Base-by-base conservation (phyloP, 1,140 invertebrate species). In the Sinella curviseta region DNA sequence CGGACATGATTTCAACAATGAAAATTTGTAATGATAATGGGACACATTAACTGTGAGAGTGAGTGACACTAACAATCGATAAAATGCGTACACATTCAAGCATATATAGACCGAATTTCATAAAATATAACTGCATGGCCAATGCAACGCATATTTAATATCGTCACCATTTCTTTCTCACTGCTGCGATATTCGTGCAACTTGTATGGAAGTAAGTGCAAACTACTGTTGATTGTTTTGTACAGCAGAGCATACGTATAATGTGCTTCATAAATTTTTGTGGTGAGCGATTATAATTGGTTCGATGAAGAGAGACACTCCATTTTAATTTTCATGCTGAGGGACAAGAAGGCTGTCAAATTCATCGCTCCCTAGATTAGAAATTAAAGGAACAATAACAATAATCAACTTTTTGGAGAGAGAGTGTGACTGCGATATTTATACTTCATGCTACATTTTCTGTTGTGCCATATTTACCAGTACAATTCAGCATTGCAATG, bases 1-100 rank as follows among this genome's bases (percentile, higher is more conserved):
- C 31, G 65, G 26, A 70, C 65, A 70, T 70, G 30, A 70, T 70
- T 33, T 33, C 65, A 70, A 70, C 65, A 70, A 70, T 70, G 31
- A 30, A n/a, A 70, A 31, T 70, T 60, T 60, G 12, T 31, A 33
- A n/a, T 65, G 24, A 70, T 70, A 30, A 70, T 24, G 65, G 26
- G 12, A 17, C 31, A 70, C 28, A 70, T 70, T 70, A 70, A 33
- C 8, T 70, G 31, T 33, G 65, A 70, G 31, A 17, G n/a, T n/a
- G n/a, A 48, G 39, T 48, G 65, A 70, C 65, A 70, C 26, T 14
- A 65, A 26, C 8, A n/a, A 48, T 48, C 39, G 39, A 48, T 48
- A 48, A 48, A 48, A 48, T 48, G 39, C 39, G 20, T 48, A 20
- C 8, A 48, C 20, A n/a, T n/a, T n/a, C n/a, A n/a, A n/a, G n/a